phyloP scores from a whole-genome alignment of 2,113 vertebrate species.

The Gopherus evgoodei region DNA sequence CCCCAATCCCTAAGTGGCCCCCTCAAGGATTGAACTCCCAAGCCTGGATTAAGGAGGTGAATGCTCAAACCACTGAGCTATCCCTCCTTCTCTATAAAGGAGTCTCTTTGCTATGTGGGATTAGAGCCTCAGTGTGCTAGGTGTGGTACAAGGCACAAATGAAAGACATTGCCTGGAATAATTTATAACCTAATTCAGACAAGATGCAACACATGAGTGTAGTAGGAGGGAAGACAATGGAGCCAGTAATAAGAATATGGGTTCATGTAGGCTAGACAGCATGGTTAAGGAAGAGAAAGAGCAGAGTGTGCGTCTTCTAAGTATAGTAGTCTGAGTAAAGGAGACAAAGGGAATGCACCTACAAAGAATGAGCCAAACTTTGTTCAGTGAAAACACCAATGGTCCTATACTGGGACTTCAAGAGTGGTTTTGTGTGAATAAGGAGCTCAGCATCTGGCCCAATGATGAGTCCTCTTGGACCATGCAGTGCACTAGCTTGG shows the following conservation, averaged over 20 bases:
- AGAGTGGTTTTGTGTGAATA: background rate
- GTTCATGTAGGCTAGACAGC: constrained; percentile 28
- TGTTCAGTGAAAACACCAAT: background rate
- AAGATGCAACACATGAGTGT: background rate
- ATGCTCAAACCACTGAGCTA: too few species aligned
- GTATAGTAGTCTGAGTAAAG: background rate
- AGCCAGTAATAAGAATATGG: background rate
- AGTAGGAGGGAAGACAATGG: constrained; percentile 39
- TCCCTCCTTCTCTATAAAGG: background rate
- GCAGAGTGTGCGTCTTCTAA: background rate
- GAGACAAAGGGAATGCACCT: background rate
- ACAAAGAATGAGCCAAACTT: background rate
- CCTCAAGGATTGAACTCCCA: too few species aligned
- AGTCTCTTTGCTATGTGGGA: background rate
- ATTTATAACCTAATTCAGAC: constrained; percentile 7
- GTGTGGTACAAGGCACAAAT: constrained; percentile 26
- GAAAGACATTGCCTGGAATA: constrained; percentile 33
- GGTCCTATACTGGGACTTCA: background rate
- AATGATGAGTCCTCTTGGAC: background rate
- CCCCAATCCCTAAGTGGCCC: too few species aligned
- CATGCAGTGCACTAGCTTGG: background rate
- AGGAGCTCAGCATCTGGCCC: background rate
- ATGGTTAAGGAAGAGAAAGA: background rate
- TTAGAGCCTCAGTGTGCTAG: fast-evolving
- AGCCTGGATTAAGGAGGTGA: too few species aligned